A percentile compares a stretch with the other conserved stretches of the same genome.
Conservation (phyloP, 2,888 invertebrate species). For the Xanthorhoe spadicearia region DNA sequence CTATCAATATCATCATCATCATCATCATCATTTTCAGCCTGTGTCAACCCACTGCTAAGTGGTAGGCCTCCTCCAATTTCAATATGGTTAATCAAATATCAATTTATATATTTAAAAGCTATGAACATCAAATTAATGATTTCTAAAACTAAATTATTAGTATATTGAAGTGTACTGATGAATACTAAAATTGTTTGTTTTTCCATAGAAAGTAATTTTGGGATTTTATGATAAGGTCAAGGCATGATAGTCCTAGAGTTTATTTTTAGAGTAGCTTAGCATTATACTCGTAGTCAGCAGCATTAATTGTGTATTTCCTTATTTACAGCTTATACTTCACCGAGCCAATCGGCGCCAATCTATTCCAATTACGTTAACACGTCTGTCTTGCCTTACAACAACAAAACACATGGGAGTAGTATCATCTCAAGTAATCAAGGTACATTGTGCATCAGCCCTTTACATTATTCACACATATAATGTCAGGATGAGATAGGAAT, state of each 20-base stretch:
- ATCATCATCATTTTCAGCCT: not conserved
- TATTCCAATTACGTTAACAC: slow-evolving; percentile 81
- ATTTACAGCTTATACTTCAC: slow-evolving; percentile 71
- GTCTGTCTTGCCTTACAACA: slow-evolving; percentile 84
- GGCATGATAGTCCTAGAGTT: slow-evolving; percentile 1
- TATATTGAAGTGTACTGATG: too few species aligned
- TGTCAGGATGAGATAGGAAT: too few species aligned
- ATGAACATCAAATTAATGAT: too few species aligned
- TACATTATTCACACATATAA: not conserved
- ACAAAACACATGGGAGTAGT: slow-evolving; percentile 82
- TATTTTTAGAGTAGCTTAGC: not conserved
- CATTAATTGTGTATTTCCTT: slow-evolving; percentile 19
- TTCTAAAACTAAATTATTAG: too few species aligned
- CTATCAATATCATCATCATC: not conserved
- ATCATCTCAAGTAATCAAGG: slow-evolving; percentile 82
- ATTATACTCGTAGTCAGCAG: not conserved
- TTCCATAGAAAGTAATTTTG: too few species aligned
- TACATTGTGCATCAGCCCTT: slow-evolving; percentile 43
- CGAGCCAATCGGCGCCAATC: slow-evolving; percentile 76
- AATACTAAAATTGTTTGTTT: too few species aligned
- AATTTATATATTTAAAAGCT: too few species aligned
- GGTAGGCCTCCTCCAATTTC: too few species aligned
- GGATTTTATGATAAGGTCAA: too few species aligned
- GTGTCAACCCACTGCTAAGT: too few species aligned
- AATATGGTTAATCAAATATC: too few species aligned